Conservation (phyloP, 2,113 vertebrate species). For the Haemorhous mexicanus region DNA sequence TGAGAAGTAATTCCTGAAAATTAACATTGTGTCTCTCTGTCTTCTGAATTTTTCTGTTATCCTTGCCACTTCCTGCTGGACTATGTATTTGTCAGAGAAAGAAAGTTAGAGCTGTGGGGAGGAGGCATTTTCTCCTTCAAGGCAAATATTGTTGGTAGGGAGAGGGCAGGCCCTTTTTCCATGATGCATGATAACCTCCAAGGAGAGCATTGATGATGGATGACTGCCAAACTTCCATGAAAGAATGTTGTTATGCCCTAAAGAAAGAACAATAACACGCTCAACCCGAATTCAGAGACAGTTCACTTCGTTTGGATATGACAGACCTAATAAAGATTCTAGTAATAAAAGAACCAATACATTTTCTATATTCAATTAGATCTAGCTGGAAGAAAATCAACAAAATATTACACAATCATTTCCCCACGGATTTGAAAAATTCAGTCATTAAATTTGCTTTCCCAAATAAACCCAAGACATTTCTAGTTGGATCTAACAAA, state of each 20-base stretch:
- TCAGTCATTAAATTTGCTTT: neutral
- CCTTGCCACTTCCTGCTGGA: conserved; percentile 24
- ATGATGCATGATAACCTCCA: conserved; percentile 23
- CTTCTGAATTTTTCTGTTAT: neutral
- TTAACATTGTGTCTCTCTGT: neutral
- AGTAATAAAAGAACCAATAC: neutral
- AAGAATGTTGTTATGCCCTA: conserved; percentile 25
- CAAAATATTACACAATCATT: neutral
- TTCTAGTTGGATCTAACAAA: neutral
- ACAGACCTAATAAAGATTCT: neutral
- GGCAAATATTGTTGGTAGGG: conserved; percentile 9
- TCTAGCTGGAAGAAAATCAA: neutral
- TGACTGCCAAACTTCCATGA: conserved; percentile 31
- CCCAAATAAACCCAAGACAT: neutral
- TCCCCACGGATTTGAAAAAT: neutral
- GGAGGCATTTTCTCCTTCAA: neutral
- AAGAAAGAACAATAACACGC: neutral
- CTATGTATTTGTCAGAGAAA: conserved; percentile 22
- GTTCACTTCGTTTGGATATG: neutral
- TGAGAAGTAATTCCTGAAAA: neutral
- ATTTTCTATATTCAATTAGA: conserved; percentile 12
- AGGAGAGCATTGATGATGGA: conserved; percentile 34
- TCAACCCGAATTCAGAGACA: neutral
- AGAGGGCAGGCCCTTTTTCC: conserved; percentile 39
- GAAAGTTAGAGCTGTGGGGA: neutral